Percentiles rank a stretch among this genome's conserved stretches.
These are phyloP conservation scores for Semaprochilodus insignis DNA, from an alignment of 2,797 vertebrate species.

Conservation along the genomic window DNA sequence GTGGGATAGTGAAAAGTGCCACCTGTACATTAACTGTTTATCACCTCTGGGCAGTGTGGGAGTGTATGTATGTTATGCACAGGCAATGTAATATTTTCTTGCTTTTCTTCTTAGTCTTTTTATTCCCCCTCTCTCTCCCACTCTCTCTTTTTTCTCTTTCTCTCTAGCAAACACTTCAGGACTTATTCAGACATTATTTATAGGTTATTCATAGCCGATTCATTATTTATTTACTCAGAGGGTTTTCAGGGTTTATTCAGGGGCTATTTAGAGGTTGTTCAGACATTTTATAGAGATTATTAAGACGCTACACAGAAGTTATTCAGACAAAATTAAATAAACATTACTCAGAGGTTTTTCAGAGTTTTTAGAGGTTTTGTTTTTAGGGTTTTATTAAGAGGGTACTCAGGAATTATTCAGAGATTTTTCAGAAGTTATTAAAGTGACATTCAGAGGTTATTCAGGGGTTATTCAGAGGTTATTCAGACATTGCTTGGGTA, in stretches of 20 bases:
- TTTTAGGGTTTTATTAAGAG: too few species aligned
- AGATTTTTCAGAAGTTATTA: too few species aligned
- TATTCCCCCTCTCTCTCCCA: not conserved
- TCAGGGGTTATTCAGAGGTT: too few species aligned
- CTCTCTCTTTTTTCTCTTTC: not conserved
- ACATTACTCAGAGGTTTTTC: not conserved
- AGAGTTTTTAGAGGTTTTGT: too few species aligned
- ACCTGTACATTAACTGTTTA: too few species aligned
- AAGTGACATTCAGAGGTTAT: too few species aligned
- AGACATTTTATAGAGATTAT: not conserved
- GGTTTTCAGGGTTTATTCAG: not conserved
- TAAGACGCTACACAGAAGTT: not conserved
- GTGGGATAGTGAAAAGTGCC: too few species aligned
- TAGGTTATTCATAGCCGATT: not conserved
- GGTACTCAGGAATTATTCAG: too few species aligned
- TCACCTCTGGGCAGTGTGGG: too few species aligned
- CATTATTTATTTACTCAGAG: not conserved
- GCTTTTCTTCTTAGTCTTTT: not conserved
- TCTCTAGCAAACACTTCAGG: not conserved
- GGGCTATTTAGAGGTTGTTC: not conserved
- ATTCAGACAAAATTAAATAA: not conserved
- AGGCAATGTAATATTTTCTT: not conserved
- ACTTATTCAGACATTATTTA: not conserved
- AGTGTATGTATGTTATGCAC: too few species aligned
- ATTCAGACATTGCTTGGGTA: too few species aligned